These are phyloP conservation scores for Scolanthus callimorphus DNA, from an alignment of 92 coral and sea anemone species.

Conservation along the genomic window DNA sequence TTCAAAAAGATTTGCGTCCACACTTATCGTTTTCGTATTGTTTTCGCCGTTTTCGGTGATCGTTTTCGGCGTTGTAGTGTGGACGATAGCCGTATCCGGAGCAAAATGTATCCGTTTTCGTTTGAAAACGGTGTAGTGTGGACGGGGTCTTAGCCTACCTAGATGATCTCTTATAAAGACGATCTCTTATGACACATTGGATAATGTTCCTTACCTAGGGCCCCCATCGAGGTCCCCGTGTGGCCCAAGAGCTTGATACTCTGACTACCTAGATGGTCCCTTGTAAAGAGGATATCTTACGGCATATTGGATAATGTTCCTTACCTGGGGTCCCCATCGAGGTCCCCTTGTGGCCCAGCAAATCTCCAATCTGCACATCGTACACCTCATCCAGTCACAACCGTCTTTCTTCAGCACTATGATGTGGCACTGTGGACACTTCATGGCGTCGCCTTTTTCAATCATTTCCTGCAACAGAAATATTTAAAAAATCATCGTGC, in stretches of 20 bases:
- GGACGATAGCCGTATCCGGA: too few species aligned
- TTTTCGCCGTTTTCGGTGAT: too few species aligned
- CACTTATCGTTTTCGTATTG: too few species aligned
- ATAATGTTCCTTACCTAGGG: constrained; percentile 69
- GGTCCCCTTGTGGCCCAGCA: constrained; percentile 99
- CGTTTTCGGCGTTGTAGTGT: too few species aligned
- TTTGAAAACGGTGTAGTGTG: too few species aligned
- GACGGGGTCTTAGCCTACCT: too few species aligned
- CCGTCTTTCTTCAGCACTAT: constrained; percentile 94
- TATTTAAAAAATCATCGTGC: too few species aligned
- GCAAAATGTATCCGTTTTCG: too few species aligned
- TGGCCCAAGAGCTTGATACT: constrained; percentile 98
- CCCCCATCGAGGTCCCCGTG: constrained; percentile 99
- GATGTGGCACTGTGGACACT: constrained; percentile 83
- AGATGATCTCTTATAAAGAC: background rate
- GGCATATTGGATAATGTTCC: constrained; percentile 11
- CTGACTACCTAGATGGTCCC: too few species aligned
- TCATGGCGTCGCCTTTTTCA: constrained; percentile 87
- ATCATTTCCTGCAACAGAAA: constrained; percentile 91
- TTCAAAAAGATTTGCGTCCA: too few species aligned
- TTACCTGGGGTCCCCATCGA: constrained; percentile 98
- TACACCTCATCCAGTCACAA: constrained; percentile 99
- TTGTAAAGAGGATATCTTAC: background rate
- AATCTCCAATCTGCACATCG: constrained; percentile 93
- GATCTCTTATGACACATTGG: too few species aligned